Base-by-base conservation (phyloP, 2,113 vertebrate species). In the Callospermophilus lateralis region DNA sequence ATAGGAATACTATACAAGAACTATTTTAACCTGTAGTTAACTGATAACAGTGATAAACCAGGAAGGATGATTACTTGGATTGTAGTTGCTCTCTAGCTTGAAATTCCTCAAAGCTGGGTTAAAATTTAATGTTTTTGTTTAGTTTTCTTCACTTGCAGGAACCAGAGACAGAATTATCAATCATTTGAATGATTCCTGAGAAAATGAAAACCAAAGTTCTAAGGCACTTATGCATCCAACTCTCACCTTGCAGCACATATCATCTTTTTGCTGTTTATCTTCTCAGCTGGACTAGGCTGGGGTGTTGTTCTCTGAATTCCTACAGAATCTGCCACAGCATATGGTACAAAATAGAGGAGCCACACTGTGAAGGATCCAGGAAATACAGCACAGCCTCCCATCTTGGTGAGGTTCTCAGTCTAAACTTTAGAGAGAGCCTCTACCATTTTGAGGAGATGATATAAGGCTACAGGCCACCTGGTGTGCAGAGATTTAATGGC, bases 91-190 rank as follows among this genome's bases (percentile, higher is more conserved):
- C 51, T 85, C 28, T 63, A 72, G n/a, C 58, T 87, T 72, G 83
- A 79, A 96, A 72, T 53, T 85, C 39, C 86, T 79, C 24, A 26
- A 63, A 63, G 61, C 42, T 83, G 10, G 78, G 61, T 84, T 94
- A 96, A 90, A 81, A 70, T 81, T 67, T 51, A 89, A 78, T 32
- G 8, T 16, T 85, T 90, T 65, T 70, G 32, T 78, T 78, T 83
- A 19, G 83, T 93, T 70, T 79, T 70, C 39, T 96, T 94, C 34
- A 93, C 22, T 91, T 28, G 78, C 34, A 79, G 79, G 58, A 63
- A 97, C 30, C 48, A 17, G 39, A 96, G 78, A 77, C 34, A 93
- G 74, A 92, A 95, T 83, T 93, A 11, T 39, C 5, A 55, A 58
- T 61, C 67, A 90, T 85, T 32, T 87, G 70, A 89, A 67, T 32